phyloP scores from a whole-genome alignment of 2,797 vertebrate species.

The Morus bassanus region DNA sequence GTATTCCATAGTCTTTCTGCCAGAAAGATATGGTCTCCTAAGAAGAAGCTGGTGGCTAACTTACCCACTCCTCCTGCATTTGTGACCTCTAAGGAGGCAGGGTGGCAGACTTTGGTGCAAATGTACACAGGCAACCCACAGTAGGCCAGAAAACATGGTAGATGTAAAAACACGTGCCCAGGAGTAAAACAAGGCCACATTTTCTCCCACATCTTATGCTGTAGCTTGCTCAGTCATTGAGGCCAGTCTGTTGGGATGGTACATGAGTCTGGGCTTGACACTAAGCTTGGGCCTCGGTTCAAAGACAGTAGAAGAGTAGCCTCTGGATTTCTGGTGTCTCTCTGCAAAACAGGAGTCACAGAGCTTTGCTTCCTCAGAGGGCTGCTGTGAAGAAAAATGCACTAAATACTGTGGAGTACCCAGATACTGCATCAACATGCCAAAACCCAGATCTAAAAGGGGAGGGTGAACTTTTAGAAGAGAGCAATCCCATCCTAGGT shows the following conservation, averaged over 20 bases:
- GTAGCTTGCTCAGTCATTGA: neutral
- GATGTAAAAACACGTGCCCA: neutral
- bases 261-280: neutral
- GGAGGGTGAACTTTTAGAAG: neutral
- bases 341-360: neutral
- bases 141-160: neutral
- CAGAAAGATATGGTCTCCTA: neutral
- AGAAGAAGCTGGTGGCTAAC: neutral
- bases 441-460: neutral
- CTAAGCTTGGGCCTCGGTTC: neutral
- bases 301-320: neutral
- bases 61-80: neutral
- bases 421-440: neutral
- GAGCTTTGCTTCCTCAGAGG: neutral
- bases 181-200: neutral
- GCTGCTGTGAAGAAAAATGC: neutral
- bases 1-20: neutral
- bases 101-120: neutral
- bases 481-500: neutral
- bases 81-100: neutral
- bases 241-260: neutral
- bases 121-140: rapidly evolving
- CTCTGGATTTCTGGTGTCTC: neutral
- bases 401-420: neutral
- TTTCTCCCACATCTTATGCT: neutral